A percentile compares a stretch with the other conserved stretches of the same genome.
These are phyloP conservation scores for Eretmochelys imbricata DNA, from an alignment of 2,113 vertebrate genomes.

Conservation along the genomic window DNA sequence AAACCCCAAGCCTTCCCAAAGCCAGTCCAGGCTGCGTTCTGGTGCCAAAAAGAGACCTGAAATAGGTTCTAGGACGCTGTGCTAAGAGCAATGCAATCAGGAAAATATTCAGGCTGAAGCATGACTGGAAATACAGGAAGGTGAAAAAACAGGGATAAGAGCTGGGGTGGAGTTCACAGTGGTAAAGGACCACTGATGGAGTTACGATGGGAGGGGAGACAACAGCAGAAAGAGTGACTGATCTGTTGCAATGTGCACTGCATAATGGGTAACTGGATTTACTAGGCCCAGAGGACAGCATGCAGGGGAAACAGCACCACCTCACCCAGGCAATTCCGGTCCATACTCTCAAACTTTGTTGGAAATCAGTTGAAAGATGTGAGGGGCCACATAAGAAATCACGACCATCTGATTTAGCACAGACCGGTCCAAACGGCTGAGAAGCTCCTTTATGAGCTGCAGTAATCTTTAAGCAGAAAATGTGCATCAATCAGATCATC, in stretches of 20 bases:
- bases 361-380: background rate
- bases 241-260: background rate
- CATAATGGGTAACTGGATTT: background rate
- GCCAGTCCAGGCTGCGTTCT: fast-evolving
- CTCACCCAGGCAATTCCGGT: background rate
- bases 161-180: background rate
- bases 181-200: background rate
- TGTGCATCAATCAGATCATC: background rate
- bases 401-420: fast-evolving
- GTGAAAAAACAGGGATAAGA: background rate
- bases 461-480: constrained; percentile 12
- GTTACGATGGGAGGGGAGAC: background rate
- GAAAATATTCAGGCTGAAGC: background rate
- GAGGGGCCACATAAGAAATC: fast-evolving
- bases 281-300: background rate
- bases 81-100: fast-evolving
- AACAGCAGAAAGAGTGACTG: background rate
- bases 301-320: background rate
- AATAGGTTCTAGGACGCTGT: fast-evolving
- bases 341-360: fast-evolving
- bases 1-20: background rate
- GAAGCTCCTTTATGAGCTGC: background rate
- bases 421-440: background rate
- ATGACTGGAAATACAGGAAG: background rate
- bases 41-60: background rate